phyloP scores from a whole-genome alignment of 2,113 vertebrate species.

The Polypterus bichir region DNA sequence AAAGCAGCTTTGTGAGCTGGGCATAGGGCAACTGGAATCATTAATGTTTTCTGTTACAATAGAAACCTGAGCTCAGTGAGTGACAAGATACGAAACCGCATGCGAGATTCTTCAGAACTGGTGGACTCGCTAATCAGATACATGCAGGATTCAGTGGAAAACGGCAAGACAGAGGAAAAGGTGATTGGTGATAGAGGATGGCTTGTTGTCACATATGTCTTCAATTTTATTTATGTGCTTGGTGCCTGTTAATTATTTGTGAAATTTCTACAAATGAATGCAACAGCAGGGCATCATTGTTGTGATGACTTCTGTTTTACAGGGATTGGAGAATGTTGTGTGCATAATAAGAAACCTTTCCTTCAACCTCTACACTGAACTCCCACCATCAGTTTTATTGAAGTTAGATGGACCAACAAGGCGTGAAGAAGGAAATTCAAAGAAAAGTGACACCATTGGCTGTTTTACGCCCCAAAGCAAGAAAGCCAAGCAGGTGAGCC shows the following conservation, averaged over 20 bases:
- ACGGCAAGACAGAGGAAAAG: constrained; percentile 73
- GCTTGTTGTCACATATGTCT: too few species aligned
- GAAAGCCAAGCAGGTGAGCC: constrained; percentile 59
- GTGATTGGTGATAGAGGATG: constrained; percentile 33
- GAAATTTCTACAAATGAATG: too few species aligned
- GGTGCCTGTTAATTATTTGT: too few species aligned
- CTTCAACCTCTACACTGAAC: constrained; percentile 82
- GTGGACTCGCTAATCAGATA: constrained; percentile 82
- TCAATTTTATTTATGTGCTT: neutral
- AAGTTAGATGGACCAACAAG: constrained; percentile 68
- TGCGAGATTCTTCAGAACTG: constrained; percentile 76
- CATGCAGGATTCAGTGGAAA: constrained; percentile 63
- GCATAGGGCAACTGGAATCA: neutral
- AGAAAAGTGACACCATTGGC: constrained; percentile 55
- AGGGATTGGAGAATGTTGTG: constrained; percentile 84
- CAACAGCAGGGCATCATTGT: neutral
- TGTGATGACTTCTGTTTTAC: neutral
- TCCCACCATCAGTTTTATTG: constrained; percentile 64
- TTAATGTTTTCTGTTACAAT: neutral
- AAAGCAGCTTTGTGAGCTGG: neutral
- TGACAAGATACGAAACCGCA: constrained; percentile 79
- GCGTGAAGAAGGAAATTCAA: constrained; percentile 29
- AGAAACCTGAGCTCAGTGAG: constrained; percentile 93
- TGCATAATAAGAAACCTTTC: constrained; percentile 90
- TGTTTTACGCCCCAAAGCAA: constrained; percentile 81